Evolutionary conservation across 2,888 invertebrate species (phyloP).

Genomic region (Myathropa florea): DNA sequence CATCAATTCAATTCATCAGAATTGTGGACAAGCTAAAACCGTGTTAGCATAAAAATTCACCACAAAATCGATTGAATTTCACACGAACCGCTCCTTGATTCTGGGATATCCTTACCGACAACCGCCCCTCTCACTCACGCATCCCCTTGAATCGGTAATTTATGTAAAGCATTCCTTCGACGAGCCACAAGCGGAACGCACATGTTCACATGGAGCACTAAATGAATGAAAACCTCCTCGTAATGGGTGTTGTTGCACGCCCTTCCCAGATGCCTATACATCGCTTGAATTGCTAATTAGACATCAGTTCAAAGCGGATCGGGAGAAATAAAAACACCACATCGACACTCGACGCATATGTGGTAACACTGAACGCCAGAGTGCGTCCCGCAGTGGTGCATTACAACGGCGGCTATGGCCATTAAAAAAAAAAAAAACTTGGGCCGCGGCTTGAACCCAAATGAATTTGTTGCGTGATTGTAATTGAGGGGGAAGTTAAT

Average conservation of each 20-base stretch:
- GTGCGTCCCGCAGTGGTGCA: neutral
- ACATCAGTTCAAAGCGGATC: neutral
- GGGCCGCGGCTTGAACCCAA: constrained; percentile 28
- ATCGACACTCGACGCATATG: neutral
- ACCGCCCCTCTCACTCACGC: too few relatives aligned
- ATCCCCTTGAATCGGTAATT: neutral
- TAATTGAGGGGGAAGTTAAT: constrained; percentile 36
- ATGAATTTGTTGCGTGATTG: constrained; percentile 52
- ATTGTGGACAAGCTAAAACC: neutral
- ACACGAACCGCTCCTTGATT: neutral
- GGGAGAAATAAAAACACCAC: neutral
- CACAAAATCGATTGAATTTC: neutral
- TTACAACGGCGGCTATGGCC: neutral
- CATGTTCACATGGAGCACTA: neutral
- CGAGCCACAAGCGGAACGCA: neutral
- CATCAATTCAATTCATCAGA: too few relatives aligned
- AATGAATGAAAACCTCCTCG: neutral
- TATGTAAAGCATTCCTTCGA: neutral
- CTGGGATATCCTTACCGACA: neutral
- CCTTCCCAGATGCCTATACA: neutral
- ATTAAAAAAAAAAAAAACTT: constrained; percentile 2
- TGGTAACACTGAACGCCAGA: too few relatives aligned
- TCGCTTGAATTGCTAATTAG: neutral
- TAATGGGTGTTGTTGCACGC: neutral
- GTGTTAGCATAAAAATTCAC: too few relatives aligned